These are phyloP conservation scores for Macrochelys suwanniensis DNA, from an alignment of 2,797 vertebrate species.

Conservation along the genomic window DNA sequence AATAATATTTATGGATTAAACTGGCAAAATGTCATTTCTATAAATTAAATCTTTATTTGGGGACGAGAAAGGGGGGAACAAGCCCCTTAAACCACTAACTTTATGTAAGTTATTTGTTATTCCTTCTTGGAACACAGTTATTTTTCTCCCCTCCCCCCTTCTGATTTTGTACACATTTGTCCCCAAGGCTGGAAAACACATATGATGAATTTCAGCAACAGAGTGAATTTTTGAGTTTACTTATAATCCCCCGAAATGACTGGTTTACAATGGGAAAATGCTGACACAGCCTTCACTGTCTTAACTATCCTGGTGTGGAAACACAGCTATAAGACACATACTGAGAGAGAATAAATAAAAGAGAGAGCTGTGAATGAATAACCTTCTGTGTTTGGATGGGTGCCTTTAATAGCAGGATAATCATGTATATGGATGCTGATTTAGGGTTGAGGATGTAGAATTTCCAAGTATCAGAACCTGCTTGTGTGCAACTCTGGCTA, in stretches of 20 bases:
- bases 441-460: not conserved
- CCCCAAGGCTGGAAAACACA: not conserved
- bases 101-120: not conserved
- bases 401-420: not conserved
- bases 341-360: not conserved
- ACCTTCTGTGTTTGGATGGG: accelerated
- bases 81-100: not conserved
- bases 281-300: accelerated
- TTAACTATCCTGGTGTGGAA: accelerated
- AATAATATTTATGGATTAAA: not conserved
- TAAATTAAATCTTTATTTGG: not conserved
- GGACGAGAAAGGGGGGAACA: accelerated
- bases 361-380: not conserved
- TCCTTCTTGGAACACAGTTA: conserved; percentile 27
- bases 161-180: not conserved
- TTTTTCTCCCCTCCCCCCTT: not conserved
- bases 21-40: not conserved
- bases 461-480: not conserved
- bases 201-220: not conserved
- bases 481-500: conserved; percentile 67
- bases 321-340: not conserved
- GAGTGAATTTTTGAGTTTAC: not conserved
- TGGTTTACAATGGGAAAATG: not conserved
- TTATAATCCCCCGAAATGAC: not conserved
- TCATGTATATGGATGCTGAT: not conserved